Evolutionary conservation across 2,797 vertebrate species (phyloP), one percentile per base, ranked within the genome.

Genomic region (Acanthurus tractus): DNA sequence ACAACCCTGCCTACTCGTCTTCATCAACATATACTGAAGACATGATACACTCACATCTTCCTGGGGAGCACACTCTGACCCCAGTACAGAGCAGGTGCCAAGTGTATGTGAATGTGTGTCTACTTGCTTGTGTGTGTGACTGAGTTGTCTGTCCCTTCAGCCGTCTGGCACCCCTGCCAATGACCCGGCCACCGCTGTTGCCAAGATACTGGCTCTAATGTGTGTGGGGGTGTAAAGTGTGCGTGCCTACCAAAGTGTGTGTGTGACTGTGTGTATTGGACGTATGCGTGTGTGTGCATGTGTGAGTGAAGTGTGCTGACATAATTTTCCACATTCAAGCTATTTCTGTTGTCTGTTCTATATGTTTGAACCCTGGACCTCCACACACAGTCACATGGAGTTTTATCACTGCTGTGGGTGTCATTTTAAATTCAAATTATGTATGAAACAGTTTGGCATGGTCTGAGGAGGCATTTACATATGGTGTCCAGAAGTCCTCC

Each of bases 111-210:
- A 29, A 48, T 64, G 65, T 62, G 72, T 68, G 59, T 67, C 23
- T 61, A 6, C 12, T 6, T 65, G 66, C 40, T 22, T 66, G 57
- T 56, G 20, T 55, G 58, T 50, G 45, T 61, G 76, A 64, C 70
- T 67, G 80, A 81, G 78, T 89, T 0, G 59, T 84, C 63, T 85
- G 84, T 88, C 88, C 70, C 81, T 86, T 73, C 83, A 83, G 82
- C 79, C 54, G 85, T 91, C 89, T 93, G 86, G 86, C 86, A 89
- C 84, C 83, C 80, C 78, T 88, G 57, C 77, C 80, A 86, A 63
- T 86, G 88, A 87, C 90, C 86, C 80, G 74, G 82, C 74, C 85
- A 63, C 25, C 63, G 58, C 56, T 77, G 89, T 86, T 91, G 86
- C 88, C 88, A 90, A 89, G 84, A 87, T 85, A 89, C 86, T 68